Evolutionary conservation across 2,888 invertebrate genomes (phyloP).

Genomic region (Ectemnius cavifrons): DNA sequence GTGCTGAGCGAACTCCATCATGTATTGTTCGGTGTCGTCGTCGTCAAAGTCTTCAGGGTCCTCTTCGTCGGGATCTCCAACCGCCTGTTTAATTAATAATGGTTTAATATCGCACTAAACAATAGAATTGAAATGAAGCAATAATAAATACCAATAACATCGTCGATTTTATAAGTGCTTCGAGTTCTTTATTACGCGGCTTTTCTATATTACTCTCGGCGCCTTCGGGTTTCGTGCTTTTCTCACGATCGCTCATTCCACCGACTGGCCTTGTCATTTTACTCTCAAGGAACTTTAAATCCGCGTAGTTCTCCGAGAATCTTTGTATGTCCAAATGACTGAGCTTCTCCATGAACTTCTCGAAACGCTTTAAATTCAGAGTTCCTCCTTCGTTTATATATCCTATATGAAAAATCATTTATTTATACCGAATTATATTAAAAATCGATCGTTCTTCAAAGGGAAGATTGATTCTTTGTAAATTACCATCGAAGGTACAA

Average conservation of each 20-base stretch:
- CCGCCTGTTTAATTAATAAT: conserved; percentile 48
- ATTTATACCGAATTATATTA: too few species aligned
- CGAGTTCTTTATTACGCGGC: conserved; percentile 78
- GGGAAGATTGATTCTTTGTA: neutral
- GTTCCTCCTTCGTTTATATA: conserved; percentile 95
- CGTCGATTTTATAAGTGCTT: conserved; percentile 83
- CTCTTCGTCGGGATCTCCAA: conserved; percentile 63
- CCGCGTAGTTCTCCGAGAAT: conserved; percentile 88
- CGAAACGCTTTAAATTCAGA: conserved; percentile 90
- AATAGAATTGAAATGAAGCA: conserved; percentile 12
- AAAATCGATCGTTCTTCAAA: too few species aligned
- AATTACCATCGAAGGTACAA: conserved; percentile 90
- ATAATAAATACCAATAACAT: conserved; percentile 80
- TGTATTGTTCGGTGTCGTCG: conserved; percentile 77
- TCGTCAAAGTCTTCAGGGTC: conserved; percentile 67
- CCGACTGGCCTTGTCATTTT: conserved; percentile 80
- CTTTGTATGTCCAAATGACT: conserved; percentile 86
- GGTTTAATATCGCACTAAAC: conserved; percentile 16
- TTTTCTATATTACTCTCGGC: conserved; percentile 70
- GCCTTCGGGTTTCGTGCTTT: conserved; percentile 80
- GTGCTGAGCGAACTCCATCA: conserved; percentile 89
- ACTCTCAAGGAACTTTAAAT: conserved; percentile 89
- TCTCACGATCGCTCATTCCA: too few species aligned
- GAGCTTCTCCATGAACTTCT: conserved; percentile 89
- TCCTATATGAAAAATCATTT: conserved; percentile 79